Evolutionary conservation across 2,113 vertebrate genomes (phyloP).

Genomic region (Cinclus cinclus): DNA sequence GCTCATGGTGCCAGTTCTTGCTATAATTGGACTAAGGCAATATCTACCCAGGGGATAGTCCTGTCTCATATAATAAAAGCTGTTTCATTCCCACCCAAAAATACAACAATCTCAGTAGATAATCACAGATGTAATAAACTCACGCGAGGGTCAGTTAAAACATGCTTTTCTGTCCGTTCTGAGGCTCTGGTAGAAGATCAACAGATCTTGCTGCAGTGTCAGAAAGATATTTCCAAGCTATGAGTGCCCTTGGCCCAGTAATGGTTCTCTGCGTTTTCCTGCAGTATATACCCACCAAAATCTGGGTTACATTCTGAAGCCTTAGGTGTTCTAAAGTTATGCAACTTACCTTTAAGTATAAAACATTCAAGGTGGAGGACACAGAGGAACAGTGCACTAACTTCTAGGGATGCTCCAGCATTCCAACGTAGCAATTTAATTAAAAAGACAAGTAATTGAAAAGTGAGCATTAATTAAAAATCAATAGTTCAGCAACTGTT

Average conservation of each 20-base stretch:
- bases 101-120: not conserved
- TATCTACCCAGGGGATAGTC: not conserved
- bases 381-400: accelerated
- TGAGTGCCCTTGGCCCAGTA: not conserved
- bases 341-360: not conserved
- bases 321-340: not conserved
- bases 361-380: not conserved
- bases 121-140: not conserved
- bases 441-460: not conserved
- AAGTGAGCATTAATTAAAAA: constrained; percentile 6
- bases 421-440: not conserved
- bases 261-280: not conserved
- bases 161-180: not conserved
- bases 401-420: not conserved
- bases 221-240: not conserved
- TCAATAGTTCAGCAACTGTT: not conserved
- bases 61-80: not conserved
- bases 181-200: not conserved
- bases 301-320: not conserved
- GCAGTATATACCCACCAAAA: not conserved
- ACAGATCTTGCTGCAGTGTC: not conserved
- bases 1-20: not conserved
- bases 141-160: not conserved
- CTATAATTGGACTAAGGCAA: not conserved
- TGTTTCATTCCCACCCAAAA: not conserved